Evolutionary conservation across 2,888 invertebrate genomes (phyloP).

Genomic region (Luffia ferchaultella): DNA sequence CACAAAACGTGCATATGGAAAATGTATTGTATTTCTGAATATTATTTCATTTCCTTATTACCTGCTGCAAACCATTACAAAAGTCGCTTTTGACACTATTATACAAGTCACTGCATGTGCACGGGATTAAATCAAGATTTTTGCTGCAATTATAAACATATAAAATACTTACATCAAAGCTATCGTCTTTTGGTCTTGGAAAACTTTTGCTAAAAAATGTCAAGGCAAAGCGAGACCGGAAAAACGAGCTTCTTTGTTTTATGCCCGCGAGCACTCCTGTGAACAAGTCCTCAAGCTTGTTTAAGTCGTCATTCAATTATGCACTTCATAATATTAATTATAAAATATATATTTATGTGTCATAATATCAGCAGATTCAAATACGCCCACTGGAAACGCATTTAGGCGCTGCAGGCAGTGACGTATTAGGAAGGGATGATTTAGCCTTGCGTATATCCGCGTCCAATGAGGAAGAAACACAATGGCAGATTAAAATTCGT

Average conservation of each 20-base stretch:
- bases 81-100: too few relatives aligned
- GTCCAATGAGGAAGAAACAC: conserved; percentile 1
- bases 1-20: too few relatives aligned
- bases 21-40: too few relatives aligned
- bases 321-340: too few relatives aligned
- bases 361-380: background rate
- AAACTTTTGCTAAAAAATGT: background rate
- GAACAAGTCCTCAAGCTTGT: background rate
- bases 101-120: too few relatives aligned
- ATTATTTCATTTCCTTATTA: too few relatives aligned
- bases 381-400: background rate
- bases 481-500: background rate
- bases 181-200: background rate
- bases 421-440: background rate
- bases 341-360: too few relatives aligned
- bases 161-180: too few relatives aligned
- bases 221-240: background rate
- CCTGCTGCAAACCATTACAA: too few relatives aligned
- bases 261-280: background rate
- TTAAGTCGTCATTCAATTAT: background rate
- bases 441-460: conserved; percentile 2
- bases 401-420: background rate
- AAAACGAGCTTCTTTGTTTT: background rate
- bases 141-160: too few relatives aligned
- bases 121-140: too few relatives aligned